Base-by-base conservation (phyloP, 2,113 vertebrate species). In the Drymodes brunneopygia region DNA sequence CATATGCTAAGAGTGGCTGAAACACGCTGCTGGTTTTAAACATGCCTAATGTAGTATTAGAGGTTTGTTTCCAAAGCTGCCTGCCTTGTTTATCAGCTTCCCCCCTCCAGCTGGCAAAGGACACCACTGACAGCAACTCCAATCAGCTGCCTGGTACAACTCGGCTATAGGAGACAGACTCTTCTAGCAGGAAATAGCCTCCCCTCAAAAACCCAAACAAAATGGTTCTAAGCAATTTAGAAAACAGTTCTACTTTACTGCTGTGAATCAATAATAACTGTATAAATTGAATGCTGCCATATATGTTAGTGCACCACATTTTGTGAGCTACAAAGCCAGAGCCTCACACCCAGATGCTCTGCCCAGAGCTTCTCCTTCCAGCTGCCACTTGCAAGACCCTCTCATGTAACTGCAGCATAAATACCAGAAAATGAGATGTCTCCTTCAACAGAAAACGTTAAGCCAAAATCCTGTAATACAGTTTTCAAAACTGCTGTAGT, bases 21-120 rank as follows among this genome's bases (percentile, higher is more conserved):
- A 96, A 95, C 87, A 96, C 65, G 86, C 95, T 95, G 94, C 94
- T 97, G 95, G 23, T 90, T 97, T 97, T 94, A 96, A 97, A 97
- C 82, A 83, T 54, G 61, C 84, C 85, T 95, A 82, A 93, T 91
- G 74, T 57, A 80, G 65, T 94, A 97, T 96, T 93, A 97, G 73
- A 82, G 94, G 71, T 92, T 96, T 75, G 53, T 91, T 97, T 91
- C 84, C 92, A 96, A 93, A 93, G 88, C 84, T 89, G 75, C 22
- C 81, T 92, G 85, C 83, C 89, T 97, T 77, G 40, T 97, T 97
- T 96, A 94, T 91, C 90, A 80, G 91, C 92, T 88, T 94, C 45
- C 48, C 94, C 93, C 67, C 91, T 97, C 93, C 80, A 97, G 93
- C 60, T 95, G 96, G 82, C 92, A 95, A 89, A 92, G 94, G 81